Base-by-base conservation (phyloP, 2,888 invertebrate genomes). In the Drosophila austrosaltans region DNA sequence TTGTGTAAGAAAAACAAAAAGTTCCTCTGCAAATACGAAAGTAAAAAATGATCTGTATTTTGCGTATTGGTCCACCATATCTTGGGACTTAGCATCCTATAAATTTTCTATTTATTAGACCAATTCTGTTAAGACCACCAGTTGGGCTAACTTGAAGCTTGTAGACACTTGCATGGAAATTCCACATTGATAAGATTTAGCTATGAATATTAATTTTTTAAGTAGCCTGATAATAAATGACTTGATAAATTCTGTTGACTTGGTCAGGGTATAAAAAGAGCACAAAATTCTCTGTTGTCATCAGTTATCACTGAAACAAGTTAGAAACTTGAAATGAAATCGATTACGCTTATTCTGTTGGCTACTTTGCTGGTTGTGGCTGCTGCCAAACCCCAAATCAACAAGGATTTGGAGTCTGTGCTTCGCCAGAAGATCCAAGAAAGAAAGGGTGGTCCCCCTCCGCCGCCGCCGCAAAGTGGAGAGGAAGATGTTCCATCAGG, bases 351-450 rank as follows among this genome's bases (percentile, higher is more conserved):
- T 12, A 8, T 48, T 12, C 48, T 48, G 4, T 10, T 48, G 48
- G 48, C 48, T 8, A 25, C 25, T 3, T 48, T 48, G 48, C 48
- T 48, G 25, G 48, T 48, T 48, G 48, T 48, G 48, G 48, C 48
- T 48, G 48, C 48, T 12, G 48, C 48, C 25, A 48, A 48, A 4
- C 48, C 48, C 25, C 48, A 48, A 48, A 48, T 48, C 48, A 48
- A 48, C 1, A 48, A 48, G 4, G 25, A 48, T 48, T 48, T 48
- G 22, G 48, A 48, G 48, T 48, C 48, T 10, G 12, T 48, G 12
- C 48, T 48, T 25, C 48, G 48, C 22, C 48, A 48, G 4, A 48
- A 48, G 10, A 48, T 48, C 4, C 22, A 25, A 12, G 48, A 16
- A 25, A 3, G 48, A 3, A 48, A 25, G 25, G 25, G 48, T 48